These are phyloP conservation scores for Erythrolamprus reginae DNA, from an alignment of 2,113 vertebrate species.

Conservation along the genomic window DNA sequence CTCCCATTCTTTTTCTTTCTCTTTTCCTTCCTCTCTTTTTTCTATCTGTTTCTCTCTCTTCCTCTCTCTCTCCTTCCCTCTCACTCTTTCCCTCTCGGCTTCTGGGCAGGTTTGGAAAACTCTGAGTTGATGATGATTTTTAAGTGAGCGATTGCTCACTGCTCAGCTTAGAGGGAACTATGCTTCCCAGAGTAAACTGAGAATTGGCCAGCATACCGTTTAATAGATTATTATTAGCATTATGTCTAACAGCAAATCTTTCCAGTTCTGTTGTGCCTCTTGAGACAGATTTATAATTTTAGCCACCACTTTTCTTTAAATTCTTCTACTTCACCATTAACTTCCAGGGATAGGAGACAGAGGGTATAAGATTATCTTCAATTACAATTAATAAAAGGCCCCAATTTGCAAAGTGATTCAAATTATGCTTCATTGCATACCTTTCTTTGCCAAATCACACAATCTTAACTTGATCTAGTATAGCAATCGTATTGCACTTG, in stretches of 20 bases:
- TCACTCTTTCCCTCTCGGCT: no score
- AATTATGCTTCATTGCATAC: not conserved
- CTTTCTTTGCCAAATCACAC: not conserved
- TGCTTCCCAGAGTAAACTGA: not conserved
- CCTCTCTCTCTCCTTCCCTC: no score
- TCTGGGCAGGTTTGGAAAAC: no score
- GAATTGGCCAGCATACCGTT: not conserved
- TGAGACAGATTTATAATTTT: not conserved
- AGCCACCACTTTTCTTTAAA: not conserved
- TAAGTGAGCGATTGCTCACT: no score
- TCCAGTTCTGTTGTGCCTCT: not conserved
- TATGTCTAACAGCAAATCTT: not conserved
- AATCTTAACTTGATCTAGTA: not conserved
- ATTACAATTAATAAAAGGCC: not conserved
- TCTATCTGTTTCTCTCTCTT: no score
- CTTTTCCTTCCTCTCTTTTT: no score
- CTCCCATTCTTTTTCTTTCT: no score
- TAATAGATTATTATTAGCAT: not conserved
- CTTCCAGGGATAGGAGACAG: not conserved
- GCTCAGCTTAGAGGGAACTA: no score
- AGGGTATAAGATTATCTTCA: not conserved
- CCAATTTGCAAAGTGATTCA: not conserved
- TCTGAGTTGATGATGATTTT: no score
- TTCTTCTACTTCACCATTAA: not conserved
- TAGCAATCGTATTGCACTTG: not conserved